Evolutionary conservation across 2,888 invertebrate species (phyloP).

Genomic region (Drosophila nr. perissopoda): DNA sequence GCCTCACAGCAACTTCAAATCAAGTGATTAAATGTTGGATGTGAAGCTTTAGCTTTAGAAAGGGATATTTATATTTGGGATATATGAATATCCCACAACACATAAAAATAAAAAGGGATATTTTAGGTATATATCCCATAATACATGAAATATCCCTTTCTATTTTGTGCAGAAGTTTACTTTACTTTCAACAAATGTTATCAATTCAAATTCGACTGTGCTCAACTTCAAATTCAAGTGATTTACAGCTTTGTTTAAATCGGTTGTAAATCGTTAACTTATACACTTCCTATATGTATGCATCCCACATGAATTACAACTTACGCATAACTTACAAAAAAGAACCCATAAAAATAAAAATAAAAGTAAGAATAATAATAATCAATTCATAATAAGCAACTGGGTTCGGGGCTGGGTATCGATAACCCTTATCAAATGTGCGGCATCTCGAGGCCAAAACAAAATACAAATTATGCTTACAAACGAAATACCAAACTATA

Average conservation of each 20-base stretch:
- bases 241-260: background rate
- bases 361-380: conserved; percentile 8
- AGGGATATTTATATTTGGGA: background rate
- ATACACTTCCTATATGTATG: background rate
- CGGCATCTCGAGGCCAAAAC: conserved; percentile 62
- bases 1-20: background rate
- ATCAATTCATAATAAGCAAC: conserved; percentile 54
- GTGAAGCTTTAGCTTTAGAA: too few species aligned
- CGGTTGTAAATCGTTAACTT: background rate
- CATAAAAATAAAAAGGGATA: accelerated
- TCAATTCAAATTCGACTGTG: background rate
- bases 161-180: background rate
- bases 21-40: background rate
- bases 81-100: too few species aligned
- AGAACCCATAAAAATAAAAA: background rate
- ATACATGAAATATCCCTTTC: background rate
- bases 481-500: conserved; percentile 41
- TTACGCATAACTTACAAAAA: conserved; percentile 24
- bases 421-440: conserved; percentile 72
- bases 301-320: conserved; percentile 48
- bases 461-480: conserved; percentile 72
- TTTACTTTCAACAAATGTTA: background rate
- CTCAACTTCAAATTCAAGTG: background rate
- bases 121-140: too few species aligned
- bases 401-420: conserved; percentile 49